Base-by-base conservation (phyloP, 2,113 vertebrate genomes). In the Onychorhynchus coronatus region DNA sequence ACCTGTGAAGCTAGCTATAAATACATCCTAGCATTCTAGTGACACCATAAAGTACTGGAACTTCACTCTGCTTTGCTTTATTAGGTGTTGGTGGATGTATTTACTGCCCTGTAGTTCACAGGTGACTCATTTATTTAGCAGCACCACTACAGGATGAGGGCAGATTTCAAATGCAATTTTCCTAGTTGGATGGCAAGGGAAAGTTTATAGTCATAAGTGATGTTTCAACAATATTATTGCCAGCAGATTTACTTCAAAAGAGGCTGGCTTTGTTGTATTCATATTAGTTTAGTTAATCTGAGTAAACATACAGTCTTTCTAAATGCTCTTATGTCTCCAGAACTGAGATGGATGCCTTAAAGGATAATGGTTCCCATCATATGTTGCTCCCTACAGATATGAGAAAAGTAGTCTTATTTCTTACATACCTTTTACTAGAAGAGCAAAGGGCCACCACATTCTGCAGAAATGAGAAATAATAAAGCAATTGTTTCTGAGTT, bases 71-170 rank as follows among this genome's bases (percentile, higher is more conserved):
- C 80, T 62, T 93, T 96, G 78, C 93, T 98, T 98, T 98, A 98
- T 98, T 93, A 89, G 82, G 92, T 97, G 97, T 94, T 89, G 31
- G 91, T 88, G 78, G 89, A 93, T 97, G 85, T 97, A 98, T 97
- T 98, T 98, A 98, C 95, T 91, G 85, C 55, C 49, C 91, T 85
- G 91, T 95, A 96, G 96, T 95, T 98, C 95, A 96, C 91, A 88
- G 90, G 79, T 93, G 85, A 87, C 62, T 97, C 95, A 97, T 97
- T 98, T 91, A 98, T 97, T 97, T 94, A 97, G 92, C 90, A 97
- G 95, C 92, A 97, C 33, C 53, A 85, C 70, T 96, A 77, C 61
- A 85, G 63, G 59, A 95, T 75, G 74, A 97, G 94, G 88, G 58
- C 65, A 96, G 67, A 95, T 96, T 97, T 97, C 95, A 92, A 95